Evolutionary conservation across 2,888 invertebrate genomes (phyloP), one percentile per base, ranked within the genome.

Genomic region (Diogma glabrata): DNA sequence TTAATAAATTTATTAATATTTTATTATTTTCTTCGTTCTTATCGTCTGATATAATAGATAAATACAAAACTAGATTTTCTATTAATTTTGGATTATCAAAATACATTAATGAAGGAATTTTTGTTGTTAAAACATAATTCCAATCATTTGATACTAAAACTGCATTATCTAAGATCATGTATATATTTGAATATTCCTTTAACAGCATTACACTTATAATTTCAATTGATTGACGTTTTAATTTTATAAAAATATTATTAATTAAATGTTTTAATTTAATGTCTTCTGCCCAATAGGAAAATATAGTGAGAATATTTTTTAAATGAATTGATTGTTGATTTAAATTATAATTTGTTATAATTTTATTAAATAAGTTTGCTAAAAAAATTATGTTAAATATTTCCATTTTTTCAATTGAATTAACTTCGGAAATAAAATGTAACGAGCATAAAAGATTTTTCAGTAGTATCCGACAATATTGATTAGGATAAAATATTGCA

Each of bases 111-210:
- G 82, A 61, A 0, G 77, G 78, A 63, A 78, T 75, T 72, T 77
- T 83, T 56, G 64, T 78, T 56, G 72, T 74, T 1, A 89, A 63
- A 23, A 79, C 75, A 58, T 81, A 81, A 43, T 75, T 75, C 87
- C 87, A 89, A 57, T 77, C 72, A 3, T 72, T 69, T 47, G 69
- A 75, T 2, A 67, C 62, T 6, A 75, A 63, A 3, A 76, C 68
- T 53, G 70, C 70, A 49, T 75, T 60, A 8, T 65, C 67, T 0
- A 81, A 70, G 0, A 71, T 71, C 19, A 71, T 58, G 43, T 57
- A 62, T 23, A 58, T 54, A 52, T 60, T 67, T 16, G 75, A 70
- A 47, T 75, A 64, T 23, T 69, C 65, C 50, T 75, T 73, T 0
- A 88, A 63, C 10, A 84, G 64, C 40, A 75, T 64, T 23, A 79